A percentile compares a stretch with the other conserved stretches of the same genome.
Conservation (phyloP, 2,888 invertebrate genomes). For the Galeruca laticollis region DNA sequence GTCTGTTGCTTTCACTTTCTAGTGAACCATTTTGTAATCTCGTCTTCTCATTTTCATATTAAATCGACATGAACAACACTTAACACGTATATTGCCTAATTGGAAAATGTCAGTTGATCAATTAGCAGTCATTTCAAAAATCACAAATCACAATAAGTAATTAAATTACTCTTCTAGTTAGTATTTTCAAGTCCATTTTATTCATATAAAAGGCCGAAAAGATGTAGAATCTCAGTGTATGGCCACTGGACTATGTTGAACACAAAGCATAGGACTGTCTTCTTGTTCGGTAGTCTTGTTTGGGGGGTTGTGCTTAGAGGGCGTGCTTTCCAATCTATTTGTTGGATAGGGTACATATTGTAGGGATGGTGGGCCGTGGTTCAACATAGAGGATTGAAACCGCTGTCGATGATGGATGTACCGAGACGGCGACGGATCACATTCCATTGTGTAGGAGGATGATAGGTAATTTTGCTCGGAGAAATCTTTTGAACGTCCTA, state of each 20-base stretch:
- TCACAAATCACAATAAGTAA: constrained; percentile 47
- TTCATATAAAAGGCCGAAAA: constrained; percentile 27
- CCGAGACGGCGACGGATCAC: constrained; percentile 75
- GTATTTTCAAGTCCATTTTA: constrained; percentile 15
- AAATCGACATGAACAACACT: constrained; percentile 49
- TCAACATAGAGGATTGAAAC: constrained; percentile 62
- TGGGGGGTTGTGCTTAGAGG: constrained; percentile 46
- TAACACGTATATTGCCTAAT: constrained; percentile 48
- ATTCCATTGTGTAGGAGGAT: constrained; percentile 75
- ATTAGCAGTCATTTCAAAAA: constrained; percentile 38
- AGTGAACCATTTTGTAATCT: constrained; percentile 33
- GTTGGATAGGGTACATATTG: constrained; percentile 64
- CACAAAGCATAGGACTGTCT: constrained; percentile 88
- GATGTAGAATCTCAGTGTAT: constrained; percentile 75
- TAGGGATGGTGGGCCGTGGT: constrained; percentile 65
- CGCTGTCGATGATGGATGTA: constrained; percentile 60
- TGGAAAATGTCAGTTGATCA: constrained; percentile 38
- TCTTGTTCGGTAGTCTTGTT: constrained; percentile 66
- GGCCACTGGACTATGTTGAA: constrained; percentile 93
- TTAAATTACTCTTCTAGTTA: constrained; percentile 34
- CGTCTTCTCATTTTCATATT: constrained; percentile 40
- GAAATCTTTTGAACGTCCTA: constrained; percentile 65
- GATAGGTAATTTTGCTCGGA: constrained; percentile 56
- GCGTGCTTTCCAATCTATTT: constrained; percentile 58
- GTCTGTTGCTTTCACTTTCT: constrained; percentile 52